These are phyloP conservation scores for Calliopsis andreniformis DNA, from an alignment of 1,140 invertebrate species.

Conservation along the genomic window DNA sequence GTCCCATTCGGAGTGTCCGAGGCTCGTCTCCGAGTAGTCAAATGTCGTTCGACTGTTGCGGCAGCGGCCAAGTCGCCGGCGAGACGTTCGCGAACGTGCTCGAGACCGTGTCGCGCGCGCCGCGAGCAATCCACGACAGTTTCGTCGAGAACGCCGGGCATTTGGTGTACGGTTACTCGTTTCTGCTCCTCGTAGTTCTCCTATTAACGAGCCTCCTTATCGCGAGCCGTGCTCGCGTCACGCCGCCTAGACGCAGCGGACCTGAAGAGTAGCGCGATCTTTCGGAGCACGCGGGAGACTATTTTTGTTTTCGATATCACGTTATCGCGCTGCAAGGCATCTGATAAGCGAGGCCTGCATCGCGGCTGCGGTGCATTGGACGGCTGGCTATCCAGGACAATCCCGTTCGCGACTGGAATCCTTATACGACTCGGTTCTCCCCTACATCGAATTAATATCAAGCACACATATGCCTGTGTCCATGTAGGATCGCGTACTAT, in stretches of 20 bases:
- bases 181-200: not conserved
- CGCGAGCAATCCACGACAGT: conserved; percentile 27
- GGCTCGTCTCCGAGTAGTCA: conserved; percentile 13
- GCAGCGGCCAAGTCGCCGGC: conserved; percentile 61
- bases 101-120: conserved; percentile 18
- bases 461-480: too few relatives aligned
- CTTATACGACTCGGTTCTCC: not conserved
- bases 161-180: not conserved
- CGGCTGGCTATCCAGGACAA: too few relatives aligned
- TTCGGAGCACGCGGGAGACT: conserved; percentile 10
- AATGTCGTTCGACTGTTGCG: conserved; percentile 75
- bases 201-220: conserved; percentile 1
- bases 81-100: conserved; percentile 60
- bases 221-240: conserved; percentile 28
- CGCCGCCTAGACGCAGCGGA: conserved; percentile 31
- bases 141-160: not conserved
- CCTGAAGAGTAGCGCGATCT: conserved; percentile 34
- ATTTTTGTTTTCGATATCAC: conserved; percentile 22
- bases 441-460: too few relatives aligned
- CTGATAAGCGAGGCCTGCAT: not conserved
- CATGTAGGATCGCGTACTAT: too few relatives aligned
- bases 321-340: not conserved
- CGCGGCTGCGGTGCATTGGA: not conserved
- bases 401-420: not conserved
- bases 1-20: not conserved